phyloP scores from a whole-genome alignment of 2,888 invertebrate genomes.

The Agriopis marginaria region DNA sequence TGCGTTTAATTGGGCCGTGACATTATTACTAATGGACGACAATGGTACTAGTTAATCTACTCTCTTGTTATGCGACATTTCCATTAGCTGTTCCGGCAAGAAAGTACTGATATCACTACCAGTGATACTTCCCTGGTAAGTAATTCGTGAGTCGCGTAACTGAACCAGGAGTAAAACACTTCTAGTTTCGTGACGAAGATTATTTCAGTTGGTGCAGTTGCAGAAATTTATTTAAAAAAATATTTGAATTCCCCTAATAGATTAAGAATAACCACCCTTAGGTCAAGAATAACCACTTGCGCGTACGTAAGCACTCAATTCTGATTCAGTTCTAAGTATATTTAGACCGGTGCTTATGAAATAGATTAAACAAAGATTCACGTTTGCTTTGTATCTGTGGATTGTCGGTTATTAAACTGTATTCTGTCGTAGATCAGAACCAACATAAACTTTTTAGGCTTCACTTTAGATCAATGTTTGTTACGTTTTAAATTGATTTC shows the following conservation, averaged over 20 bases:
- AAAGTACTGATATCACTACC: neutral
- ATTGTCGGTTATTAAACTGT: constrained; percentile 15
- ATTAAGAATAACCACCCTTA: constrained; percentile 3
- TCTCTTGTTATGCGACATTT: constrained; percentile 16
- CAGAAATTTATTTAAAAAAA: neutral
- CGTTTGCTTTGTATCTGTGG: constrained; percentile 22
- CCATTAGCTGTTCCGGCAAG: constrained; percentile 5
- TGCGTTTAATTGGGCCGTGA: constrained; percentile 60
- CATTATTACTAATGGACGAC: constrained; percentile 51
- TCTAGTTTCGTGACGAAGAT: too few relatives aligned
- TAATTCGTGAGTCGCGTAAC: too few relatives aligned
- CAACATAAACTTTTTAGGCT: neutral
- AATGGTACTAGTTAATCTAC: constrained; percentile 18
- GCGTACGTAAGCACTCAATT: constrained; percentile 5
- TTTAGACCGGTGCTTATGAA: constrained; percentile 21
- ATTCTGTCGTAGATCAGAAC: constrained; percentile 18
- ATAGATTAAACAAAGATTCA: constrained; percentile 28
- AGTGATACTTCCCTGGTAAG: neutral
- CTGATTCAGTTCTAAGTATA: constrained; percentile 5
- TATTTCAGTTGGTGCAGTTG: too few relatives aligned
- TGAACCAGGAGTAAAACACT: too few relatives aligned
- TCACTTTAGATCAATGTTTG: too few relatives aligned
- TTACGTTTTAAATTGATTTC: too few relatives aligned
- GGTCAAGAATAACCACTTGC: constrained; percentile 7
- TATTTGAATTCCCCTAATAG: neutral